phyloP scores from a whole-genome alignment of 2,113 vertebrate species.

The Trematomus loennbergii region DNA sequence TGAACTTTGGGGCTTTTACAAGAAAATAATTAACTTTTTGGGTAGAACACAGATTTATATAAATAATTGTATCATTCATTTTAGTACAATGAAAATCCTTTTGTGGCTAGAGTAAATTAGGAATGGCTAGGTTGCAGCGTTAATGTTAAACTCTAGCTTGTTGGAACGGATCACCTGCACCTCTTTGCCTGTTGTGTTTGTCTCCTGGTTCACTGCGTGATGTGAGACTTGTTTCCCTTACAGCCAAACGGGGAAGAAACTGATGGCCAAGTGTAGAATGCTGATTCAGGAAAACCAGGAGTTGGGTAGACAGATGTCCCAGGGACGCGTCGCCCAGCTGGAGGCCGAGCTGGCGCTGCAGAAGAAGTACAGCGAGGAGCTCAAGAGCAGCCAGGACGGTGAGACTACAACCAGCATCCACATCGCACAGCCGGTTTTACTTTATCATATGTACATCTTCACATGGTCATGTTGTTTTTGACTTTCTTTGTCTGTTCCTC shows the following conservation, averaged over 20 bases:
- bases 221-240: conserved; percentile 98
- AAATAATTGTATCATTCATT: background rate
- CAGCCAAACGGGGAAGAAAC: conserved; percentile 99
- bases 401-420: conserved; percentile 71
- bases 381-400: conserved; percentile 99
- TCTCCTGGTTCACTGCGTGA: conserved; percentile 90
- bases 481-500: conserved; percentile 45
- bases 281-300: conserved; percentile 99
- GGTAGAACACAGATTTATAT: conserved; percentile 5
- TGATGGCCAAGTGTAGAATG: conserved; percentile 99
- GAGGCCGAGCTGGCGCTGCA: conserved; percentile 99
- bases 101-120: background rate
- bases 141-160: conserved; percentile 10
- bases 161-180: background rate
- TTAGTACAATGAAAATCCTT: background rate
- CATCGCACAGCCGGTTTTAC: background rate
- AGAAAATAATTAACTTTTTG: conserved; percentile 4
- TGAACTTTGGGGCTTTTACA: background rate
- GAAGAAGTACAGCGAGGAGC: conserved; percentile 99
- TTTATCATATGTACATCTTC: background rate
- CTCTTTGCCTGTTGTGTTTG: conserved; percentile 44
- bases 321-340: conserved; percentile 99
- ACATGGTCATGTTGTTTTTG: background rate
- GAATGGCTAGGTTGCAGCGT: background rate
- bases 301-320: conserved; percentile 97